Evolutionary conservation across 35 echinoderm and acorn worm species (phyloP), one percentile per base, ranked within the genome.

Genomic region (Patiria miniata): DNA sequence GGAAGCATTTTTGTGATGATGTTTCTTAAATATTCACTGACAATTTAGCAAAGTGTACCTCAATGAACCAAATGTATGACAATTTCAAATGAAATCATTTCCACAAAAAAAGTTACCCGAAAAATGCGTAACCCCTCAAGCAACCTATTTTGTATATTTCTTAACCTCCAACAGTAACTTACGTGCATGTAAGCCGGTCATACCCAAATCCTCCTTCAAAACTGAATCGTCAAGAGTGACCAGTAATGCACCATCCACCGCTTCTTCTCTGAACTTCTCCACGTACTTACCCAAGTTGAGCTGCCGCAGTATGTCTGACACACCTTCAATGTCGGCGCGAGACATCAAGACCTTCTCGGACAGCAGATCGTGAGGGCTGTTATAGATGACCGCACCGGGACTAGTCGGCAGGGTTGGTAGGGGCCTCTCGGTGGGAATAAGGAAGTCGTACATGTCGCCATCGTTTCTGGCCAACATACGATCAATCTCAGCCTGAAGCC

Each of bases 241-340:
- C 50, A 93, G 30, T 68, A 93, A 84, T 29, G 52, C 80, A 36
- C 91, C 91, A 79, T 93, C 81, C 23, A 93, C 83, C 33, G 77
- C 78, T 33, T 93, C 81, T 9, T 83, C 55, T 36, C 84, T 76
- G 58, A 93, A 93, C 29, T 57, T 80, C 38, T 88, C 65, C 8
- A 89, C 77, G 68, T 85, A 93, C 9, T 84, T 39, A 2, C 38
- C 51, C 44, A 93, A 58, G 36, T 88, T 85, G 21, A 93, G 32
- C 37, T 54, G 36, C 57, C 54, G 7, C 36, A 84, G 36, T 33
- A 84, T 33, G 34, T 84, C 82, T 15, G 30, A 8, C 30, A 84
- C 82, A 36, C 65, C 65, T 30, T 73, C 65, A 14, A 73, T 9
- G 57, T 84, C 53, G 2, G 53, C 15, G 26, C 33, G 18, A 14